Evolutionary conservation across 2,888 invertebrate genomes (phyloP), one percentile per base, ranked within the genome.

Genomic region (Cyclophora albipunctata): DNA sequence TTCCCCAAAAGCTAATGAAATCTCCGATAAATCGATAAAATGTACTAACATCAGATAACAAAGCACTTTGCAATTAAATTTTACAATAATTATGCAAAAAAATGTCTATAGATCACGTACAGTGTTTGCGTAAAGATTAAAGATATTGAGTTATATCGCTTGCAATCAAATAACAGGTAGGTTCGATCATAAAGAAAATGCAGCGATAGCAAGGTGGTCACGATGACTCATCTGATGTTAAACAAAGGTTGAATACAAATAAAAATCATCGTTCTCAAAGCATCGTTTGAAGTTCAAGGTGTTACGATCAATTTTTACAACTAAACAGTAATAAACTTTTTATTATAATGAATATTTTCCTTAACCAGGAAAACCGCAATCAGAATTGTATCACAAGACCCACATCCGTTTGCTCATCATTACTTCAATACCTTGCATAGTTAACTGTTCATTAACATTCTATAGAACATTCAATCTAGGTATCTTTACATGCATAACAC

Each of bases 1-100:
- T 82, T 68, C 78, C 64, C 70, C 75, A 80, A 48, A 56, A 43
- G 64, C 56, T 54, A 55, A 52, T 58, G 65, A 67, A 67, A 58
- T 62, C 56, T 50, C 63, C 63, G 62, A 57, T 53, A 64, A 65
- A 62, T 64, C 66, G 55, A 67, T 64, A 63, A 62, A 52, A 60
- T 63, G 62, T 52, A 45, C 48, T 59, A 63, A 60, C 43, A 55
- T 58, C 52, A 35, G 55, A 62, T 59, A 57, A 54, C 44, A 47
- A 35, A 45, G 33, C 49, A 50, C 45, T 48, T 37, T 33, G 48
- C 46, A 49, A 54, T 49, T 53, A 42, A 34, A 52, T 54, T 57
- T 53, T 50, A 55, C 40, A 42, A 48, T 35, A 48, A 52, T 50
- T 47, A 55, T 44, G 50, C 52, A 53, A 45, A 49, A 48, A 53